Conservation (phyloP, 2,113 vertebrate species). For the Protobothrops mucrosquamatus region DNA sequence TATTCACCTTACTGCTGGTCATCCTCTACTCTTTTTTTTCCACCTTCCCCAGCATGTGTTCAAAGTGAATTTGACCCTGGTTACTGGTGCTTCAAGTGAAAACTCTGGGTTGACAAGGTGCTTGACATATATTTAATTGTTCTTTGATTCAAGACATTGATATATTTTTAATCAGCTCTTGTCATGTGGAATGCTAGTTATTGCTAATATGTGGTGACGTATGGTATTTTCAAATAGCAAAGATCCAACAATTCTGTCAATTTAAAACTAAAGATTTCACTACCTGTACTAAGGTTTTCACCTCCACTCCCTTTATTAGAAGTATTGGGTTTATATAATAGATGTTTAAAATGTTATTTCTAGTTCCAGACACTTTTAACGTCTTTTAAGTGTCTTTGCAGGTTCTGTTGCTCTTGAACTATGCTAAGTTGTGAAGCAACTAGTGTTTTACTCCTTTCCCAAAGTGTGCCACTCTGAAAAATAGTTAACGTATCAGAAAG, state of each 20-base stretch:
- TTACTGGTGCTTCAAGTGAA: conserved; percentile 23
- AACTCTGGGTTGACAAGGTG: conserved; percentile 29
- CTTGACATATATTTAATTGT: conserved; percentile 30
- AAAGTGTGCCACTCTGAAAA: background rate
- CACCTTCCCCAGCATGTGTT: background rate
- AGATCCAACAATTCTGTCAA: conserved; percentile 46
- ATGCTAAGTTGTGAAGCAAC: background rate
- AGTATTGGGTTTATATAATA: conserved; percentile 43
- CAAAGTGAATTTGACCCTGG: background rate
- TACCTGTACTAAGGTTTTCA: conserved; percentile 39
- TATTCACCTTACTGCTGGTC: background rate
- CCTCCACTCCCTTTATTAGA: conserved; percentile 45
- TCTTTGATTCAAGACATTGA: conserved; percentile 43
- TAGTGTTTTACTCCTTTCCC: background rate
- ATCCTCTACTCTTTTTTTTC: background rate
- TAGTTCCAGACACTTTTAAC: background rate
- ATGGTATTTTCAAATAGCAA: conserved; percentile 54
- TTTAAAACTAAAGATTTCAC: conserved; percentile 45
- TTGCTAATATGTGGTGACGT: conserved; percentile 53
- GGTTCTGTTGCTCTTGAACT: background rate
- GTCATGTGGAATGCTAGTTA: conserved; percentile 48
- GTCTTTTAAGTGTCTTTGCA: background rate
- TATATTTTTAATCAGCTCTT: conserved; percentile 49
- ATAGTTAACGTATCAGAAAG: background rate
- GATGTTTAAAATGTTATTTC: conserved; percentile 46